Conservation (phyloP, 2,797 vertebrate genomes). For the Astyanax mexicanus region DNA sequence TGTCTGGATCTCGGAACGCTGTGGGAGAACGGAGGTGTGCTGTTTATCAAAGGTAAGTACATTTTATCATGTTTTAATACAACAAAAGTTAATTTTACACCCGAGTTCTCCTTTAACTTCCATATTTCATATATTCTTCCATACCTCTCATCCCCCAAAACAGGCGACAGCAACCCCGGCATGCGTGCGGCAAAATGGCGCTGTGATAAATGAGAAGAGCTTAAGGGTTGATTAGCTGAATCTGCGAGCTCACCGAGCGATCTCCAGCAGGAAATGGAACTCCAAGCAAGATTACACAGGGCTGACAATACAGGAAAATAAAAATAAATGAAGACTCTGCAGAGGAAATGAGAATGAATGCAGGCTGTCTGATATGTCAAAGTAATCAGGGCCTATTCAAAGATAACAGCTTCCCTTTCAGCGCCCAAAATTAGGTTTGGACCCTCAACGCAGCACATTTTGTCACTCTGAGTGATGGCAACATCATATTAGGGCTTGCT, state of each 20-base stretch:
- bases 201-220: slow-evolving; percentile 39
- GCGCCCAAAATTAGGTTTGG: slow-evolving; percentile 17
- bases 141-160: not conserved
- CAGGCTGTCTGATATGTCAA: slow-evolving; percentile 11
- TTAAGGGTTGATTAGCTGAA: slow-evolving; percentile 29
- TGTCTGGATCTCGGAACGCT: too few relatives aligned
- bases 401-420: slow-evolving; percentile 15
- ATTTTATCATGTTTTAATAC: too few relatives aligned
- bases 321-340: slow-evolving; percentile 43
- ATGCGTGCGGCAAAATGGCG: not conserved
- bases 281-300: slow-evolving; percentile 1
- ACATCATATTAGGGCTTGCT: slow-evolving; percentile 4
- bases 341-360: slow-evolving; percentile 42
- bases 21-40: too few relatives aligned
- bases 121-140: too few relatives aligned
- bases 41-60: too few relatives aligned
- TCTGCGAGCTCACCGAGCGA: slow-evolving; percentile 34
- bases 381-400: slow-evolving; percentile 46
- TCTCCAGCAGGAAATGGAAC: slow-evolving; percentile 49
- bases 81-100: too few relatives aligned
- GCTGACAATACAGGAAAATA: slow-evolving; percentile 43
- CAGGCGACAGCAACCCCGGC: slow-evolving; percentile 7
- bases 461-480: slow-evolving; percentile 13
- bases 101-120: slow-evolving; percentile 6
- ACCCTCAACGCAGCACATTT: not conserved